Conservation (phyloP, 2,797 vertebrate genomes). For the Rhodeus uyekii region DNA sequence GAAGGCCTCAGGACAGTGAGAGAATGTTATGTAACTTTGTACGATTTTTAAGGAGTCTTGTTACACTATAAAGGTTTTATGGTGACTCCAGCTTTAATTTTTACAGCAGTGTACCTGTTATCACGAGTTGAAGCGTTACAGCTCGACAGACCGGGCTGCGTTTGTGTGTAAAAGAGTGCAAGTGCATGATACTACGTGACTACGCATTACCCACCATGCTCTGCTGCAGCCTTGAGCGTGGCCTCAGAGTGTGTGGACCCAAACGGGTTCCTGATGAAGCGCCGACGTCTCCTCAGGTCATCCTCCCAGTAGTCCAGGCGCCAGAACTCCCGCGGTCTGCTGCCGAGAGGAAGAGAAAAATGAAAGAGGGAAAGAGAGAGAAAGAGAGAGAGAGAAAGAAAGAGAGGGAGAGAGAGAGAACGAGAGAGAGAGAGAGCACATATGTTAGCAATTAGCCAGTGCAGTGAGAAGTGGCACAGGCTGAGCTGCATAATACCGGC, state of each 20-base stretch:
- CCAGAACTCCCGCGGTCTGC: conserved; percentile 98
- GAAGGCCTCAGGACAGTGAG: neutral
- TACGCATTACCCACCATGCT: conserved; percentile 84
- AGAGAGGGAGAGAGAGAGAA: conserved; percentile 49
- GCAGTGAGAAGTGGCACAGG: conserved; percentile 88
- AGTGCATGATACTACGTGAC: conserved; percentile 8
- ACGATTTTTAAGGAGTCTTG: conserved; percentile 57
- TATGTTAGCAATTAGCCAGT: conserved; percentile 98
- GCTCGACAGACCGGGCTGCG: neutral
- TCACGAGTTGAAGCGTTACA: conserved; percentile 43
- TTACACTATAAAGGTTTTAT: conserved; percentile 74
- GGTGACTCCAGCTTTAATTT: conserved; percentile 68
- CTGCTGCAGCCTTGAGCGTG: conserved; percentile 88
- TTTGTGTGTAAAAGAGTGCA: conserved; percentile 2
- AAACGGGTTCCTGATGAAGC: conserved; percentile 95
- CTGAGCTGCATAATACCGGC: conserved; percentile 88
- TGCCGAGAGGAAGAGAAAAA: conserved; percentile 87
- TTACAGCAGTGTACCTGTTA: conserved; percentile 79
- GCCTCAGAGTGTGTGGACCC: conserved; percentile 98
- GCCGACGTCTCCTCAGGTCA: conserved; percentile 98
- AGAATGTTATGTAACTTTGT: neutral
- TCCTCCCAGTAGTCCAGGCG: conserved; percentile 99
- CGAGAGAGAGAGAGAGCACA: conserved; percentile 88
- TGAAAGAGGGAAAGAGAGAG: conserved; percentile 7
- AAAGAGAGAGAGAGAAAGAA: neutral